phyloP scores from a whole-genome alignment of 2,888 invertebrate genomes.

The Zeuzera pyrina region DNA sequence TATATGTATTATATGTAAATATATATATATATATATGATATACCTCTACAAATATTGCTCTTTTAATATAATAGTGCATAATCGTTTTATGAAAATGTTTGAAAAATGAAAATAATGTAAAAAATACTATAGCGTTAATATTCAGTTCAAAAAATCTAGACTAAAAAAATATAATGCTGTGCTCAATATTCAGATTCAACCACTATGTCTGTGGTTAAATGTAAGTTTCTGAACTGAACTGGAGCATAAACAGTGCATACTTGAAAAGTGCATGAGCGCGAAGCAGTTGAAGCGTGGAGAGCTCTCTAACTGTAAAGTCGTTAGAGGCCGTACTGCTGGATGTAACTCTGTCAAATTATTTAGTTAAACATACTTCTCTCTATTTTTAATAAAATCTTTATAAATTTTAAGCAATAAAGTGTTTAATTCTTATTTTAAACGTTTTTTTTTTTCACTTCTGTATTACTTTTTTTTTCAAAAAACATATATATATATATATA shows the following conservation, averaged over 20 bases:
- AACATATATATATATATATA: no score
- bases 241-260: conserved; percentile 61
- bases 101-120: no score
- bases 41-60: no score
- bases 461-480: no score
- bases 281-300: conserved; percentile 42
- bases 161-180: conserved; percentile 6
- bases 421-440: conserved; percentile 14
- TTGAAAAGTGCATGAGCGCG: conserved; percentile 59
- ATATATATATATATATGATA: no score
- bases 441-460: no score
- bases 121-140: no score
- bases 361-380: conserved; percentile 36
- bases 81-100: no score
- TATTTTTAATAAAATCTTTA: conserved; percentile 31
- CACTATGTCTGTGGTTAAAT: conserved; percentile 24
- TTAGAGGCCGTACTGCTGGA: conserved; percentile 24
- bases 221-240: conserved; percentile 39
- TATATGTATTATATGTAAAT: no score
- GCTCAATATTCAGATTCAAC: conserved; percentile 29
- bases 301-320: conserved; percentile 44
- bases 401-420: conserved; percentile 10
- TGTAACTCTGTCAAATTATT: conserved; percentile 34
- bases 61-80: no score
- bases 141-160: conserved; percentile 3